Evolutionary conservation across 2,113 vertebrate genomes (phyloP).

Genomic region (Marmota monax): DNA sequence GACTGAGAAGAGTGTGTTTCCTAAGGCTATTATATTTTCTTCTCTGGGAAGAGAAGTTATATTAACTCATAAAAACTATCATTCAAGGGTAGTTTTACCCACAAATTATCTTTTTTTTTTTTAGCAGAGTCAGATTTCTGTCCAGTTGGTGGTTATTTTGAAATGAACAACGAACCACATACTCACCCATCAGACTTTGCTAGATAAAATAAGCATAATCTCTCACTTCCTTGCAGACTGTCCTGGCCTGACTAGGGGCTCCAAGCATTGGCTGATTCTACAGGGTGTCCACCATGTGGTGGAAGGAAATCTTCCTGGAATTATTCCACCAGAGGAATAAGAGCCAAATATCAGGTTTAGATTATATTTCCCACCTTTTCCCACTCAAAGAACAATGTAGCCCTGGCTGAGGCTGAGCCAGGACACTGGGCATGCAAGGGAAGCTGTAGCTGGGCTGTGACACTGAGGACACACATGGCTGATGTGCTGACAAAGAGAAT

Average conservation of each 20-base stretch:
- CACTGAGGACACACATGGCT: background rate
- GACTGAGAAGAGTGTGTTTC: background rate
- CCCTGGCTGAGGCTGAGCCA: background rate
- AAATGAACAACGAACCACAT: background rate
- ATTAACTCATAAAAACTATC: background rate
- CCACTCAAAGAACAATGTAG: background rate
- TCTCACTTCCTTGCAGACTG: background rate
- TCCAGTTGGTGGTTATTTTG: background rate
- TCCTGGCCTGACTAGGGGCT: background rate
- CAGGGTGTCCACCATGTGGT: background rate
- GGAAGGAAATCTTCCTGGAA: slow-evolving; percentile 28
- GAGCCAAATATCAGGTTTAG: slow-evolving; percentile 15
- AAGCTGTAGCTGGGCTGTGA: background rate
- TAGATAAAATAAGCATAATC: background rate
- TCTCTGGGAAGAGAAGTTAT: background rate
- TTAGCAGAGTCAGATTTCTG: background rate
- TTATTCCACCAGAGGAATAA: background rate
- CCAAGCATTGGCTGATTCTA: background rate
- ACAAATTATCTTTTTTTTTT: background rate
- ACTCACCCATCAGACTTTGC: background rate
- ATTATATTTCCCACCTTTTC: background rate
- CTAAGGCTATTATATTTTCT: background rate
- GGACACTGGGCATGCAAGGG: background rate
- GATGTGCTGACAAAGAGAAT: background rate
- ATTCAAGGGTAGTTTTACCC: background rate